Evolutionary conservation across 2,888 invertebrate species (phyloP).

Genomic region (Andrena chrysosceles): DNA sequence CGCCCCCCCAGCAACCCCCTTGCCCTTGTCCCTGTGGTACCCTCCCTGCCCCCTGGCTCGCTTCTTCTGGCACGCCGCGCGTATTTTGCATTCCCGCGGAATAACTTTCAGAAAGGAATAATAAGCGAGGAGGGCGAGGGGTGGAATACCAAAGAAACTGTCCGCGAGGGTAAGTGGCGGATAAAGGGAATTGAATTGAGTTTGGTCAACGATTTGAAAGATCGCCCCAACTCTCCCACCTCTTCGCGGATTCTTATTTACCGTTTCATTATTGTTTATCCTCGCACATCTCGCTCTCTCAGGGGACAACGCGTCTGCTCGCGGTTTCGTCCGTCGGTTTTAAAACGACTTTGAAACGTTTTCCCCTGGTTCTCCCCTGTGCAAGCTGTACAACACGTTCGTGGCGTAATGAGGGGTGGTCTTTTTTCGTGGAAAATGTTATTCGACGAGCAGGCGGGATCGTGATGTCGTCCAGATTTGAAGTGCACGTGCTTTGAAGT

Average conservation of each 20-base stretch:
- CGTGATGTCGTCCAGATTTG: neutral
- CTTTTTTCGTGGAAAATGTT: neutral
- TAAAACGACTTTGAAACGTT: neutral
- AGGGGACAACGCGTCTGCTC: neutral
- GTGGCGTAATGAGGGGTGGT: neutral
- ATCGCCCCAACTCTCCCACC: constrained; percentile 34
- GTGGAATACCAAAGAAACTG: constrained; percentile 46
- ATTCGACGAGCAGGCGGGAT: neutral
- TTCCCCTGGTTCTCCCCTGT: neutral
- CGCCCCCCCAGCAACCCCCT: neutral
- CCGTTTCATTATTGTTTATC: constrained; percentile 37
- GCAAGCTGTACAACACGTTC: neutral
- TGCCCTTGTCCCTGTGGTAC: neutral
- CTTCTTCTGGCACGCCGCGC: constrained; percentile 25
- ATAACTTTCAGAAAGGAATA: constrained; percentile 69
- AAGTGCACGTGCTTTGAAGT: no score
- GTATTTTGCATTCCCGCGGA: constrained; percentile 63
- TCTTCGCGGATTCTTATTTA: constrained; percentile 26
- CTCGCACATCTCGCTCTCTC: no score
- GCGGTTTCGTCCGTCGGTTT: neutral
- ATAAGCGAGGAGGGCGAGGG: constrained; percentile 47
- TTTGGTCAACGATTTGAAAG: constrained; percentile 60
- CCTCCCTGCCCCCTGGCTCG: constrained; percentile 1
- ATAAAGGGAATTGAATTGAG: constrained; percentile 52
- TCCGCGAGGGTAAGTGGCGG: constrained; percentile 49